phyloP scores from a whole-genome alignment of 1,140 invertebrate species.

The Drosophila malerkotliana region DNA sequence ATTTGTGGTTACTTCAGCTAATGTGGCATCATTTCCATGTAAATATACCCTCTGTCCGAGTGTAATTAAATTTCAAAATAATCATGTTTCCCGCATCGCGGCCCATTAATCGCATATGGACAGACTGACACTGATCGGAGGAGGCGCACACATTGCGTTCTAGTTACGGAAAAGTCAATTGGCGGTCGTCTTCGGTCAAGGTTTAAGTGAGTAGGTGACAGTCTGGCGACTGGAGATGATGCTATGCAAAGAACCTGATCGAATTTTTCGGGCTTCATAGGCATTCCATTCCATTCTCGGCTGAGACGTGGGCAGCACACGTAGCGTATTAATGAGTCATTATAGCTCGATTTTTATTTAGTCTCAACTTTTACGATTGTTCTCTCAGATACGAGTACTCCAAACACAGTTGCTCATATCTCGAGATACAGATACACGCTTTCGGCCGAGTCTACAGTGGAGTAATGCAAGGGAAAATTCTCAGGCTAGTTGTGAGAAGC shows the following conservation, averaged over 20 bases:
- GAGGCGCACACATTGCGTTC: not conserved
- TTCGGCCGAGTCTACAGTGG: conserved; percentile 9
- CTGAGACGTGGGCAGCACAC: conserved; percentile 32
- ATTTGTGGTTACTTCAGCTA: conserved; percentile 12
- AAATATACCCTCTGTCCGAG: conserved; percentile 12
- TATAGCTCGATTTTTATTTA: conserved; percentile 42
- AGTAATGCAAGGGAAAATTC: not conserved
- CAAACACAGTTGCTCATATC: not conserved
- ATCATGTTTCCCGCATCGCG: conserved; percentile 10
- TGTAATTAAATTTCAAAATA: conserved; percentile 24
- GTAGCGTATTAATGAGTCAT: conserved; percentile 60
- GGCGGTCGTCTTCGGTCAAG: conserved; percentile 28
- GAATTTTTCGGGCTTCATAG: conserved; percentile 26
- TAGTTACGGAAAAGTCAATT: conserved; percentile 52
- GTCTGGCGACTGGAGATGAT: not conserved
- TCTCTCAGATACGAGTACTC: conserved; percentile 39
- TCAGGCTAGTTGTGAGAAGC: conserved; percentile 26
- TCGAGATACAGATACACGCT: not conserved
- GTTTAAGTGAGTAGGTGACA: conserved; percentile 41
- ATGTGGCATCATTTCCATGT: conserved; percentile 50
- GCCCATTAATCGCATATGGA: conserved; percentile 38
- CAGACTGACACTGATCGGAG: conserved; percentile 13
- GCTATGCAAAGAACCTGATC: conserved; percentile 35
- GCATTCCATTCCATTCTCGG: conserved; percentile 62
- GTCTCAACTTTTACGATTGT: conserved; percentile 35